phyloP scores from a whole-genome alignment of 2,888 invertebrate genomes.

The Linnaemya vulpina region DNA sequence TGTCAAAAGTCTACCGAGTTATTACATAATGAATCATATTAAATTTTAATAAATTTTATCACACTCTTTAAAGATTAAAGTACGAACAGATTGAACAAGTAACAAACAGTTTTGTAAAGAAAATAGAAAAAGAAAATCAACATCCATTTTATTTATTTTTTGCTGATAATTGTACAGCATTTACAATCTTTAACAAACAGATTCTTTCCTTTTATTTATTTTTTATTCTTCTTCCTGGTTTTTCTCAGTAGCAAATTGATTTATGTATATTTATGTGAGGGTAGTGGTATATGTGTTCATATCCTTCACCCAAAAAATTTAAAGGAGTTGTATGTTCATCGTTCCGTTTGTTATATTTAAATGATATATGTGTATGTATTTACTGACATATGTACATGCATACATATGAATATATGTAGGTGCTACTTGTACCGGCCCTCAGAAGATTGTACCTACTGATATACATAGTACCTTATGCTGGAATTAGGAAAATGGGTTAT shows the following conservation, averaged over 20 bases:
- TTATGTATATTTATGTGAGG: constrained; percentile 16
- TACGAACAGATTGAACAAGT: not conserved
- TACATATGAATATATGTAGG: not conserved
- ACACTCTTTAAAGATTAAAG: constrained; percentile 27
- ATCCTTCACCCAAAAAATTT: too few species aligned
- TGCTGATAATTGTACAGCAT: constrained; percentile 32
- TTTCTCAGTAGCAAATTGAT: constrained; percentile 58
- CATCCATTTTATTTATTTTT: constrained; percentile 17
- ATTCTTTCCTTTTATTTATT: constrained; percentile 30
- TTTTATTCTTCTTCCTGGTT: not conserved
- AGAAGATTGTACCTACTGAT: too few species aligned
- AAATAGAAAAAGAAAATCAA: constrained; percentile 5
- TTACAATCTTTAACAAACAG: constrained; percentile 53
- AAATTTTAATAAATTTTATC: not conserved
- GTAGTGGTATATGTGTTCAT: too few species aligned
- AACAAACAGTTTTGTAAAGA: constrained; percentile 15
- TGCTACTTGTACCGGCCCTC: not conserved
- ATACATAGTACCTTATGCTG: too few species aligned
- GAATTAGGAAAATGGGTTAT: too few species aligned
- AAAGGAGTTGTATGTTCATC: too few species aligned
- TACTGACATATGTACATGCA: too few species aligned
- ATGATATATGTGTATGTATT: too few species aligned
- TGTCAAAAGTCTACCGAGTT: too few species aligned
- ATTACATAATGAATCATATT: not conserved
- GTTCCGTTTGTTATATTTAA: too few species aligned